Evolutionary conservation across 2,888 invertebrate species (phyloP), one percentile per base, ranked within the genome.

Genomic region (Leptopilina drosophilae): DNA sequence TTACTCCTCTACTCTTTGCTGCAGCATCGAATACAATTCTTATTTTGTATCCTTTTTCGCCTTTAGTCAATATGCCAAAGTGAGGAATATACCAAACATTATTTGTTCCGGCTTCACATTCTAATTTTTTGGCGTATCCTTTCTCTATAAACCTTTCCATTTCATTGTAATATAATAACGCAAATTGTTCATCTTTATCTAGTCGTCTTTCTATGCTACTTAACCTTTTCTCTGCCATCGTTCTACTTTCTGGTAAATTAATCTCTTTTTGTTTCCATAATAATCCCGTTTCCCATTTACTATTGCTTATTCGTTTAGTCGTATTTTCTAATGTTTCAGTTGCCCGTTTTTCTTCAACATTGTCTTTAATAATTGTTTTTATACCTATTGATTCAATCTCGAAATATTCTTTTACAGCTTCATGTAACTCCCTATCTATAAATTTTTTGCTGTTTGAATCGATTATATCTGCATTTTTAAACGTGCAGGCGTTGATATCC

Each of bases 191-290:
- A 12, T 79, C n/a, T 9, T 33, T 62, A 76, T 80, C 78, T 0
- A 80, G 7, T 46, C 64, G 80, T 5, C 20, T 53, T 65, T 81
- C 80, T 56, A 56, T 12, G 14, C 56, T 56, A 12, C 12, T 9
- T 56, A 56, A 12, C 12, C 56, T 56, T 9, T 56, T 56, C 12
- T 12, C 11, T 2, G 80, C 78, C 6, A 6, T 64, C 1, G 8
- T 1, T n/a, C 46, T 62, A 26, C 77, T 78, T n/a, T 78, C 64
- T 12, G 56, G 12, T 56, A 56, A 56, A 12, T 56, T 12, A 12
- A n/a, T 56, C 1, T 56, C 56, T 14, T 78, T 76, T 5, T 8
- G 7, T 40, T 80, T 83, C 81, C 82, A 83, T 3, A 82, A 42
- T 7, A 81, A 33, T 7, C 82, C 67, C 1, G 65, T 67, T 66